Percentiles rank a stretch among this genome's conserved stretches.
Evolutionary conservation across 2,888 invertebrate genomes (phyloP).

Genomic region (Tortrix viridana): DNA sequence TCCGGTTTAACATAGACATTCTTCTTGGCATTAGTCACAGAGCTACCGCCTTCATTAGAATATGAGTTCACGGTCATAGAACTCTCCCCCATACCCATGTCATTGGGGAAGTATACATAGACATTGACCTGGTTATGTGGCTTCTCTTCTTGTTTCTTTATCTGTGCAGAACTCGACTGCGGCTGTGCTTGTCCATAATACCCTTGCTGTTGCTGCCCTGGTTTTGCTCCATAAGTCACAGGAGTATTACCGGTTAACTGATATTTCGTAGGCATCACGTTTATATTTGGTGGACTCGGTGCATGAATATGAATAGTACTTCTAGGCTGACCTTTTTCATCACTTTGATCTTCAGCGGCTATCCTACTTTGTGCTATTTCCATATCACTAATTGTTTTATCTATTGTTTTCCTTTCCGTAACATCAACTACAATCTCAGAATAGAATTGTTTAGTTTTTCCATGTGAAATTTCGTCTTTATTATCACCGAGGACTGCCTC

Average conservation of each 20-base stretch:
- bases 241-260: neutral
- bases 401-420: neutral
- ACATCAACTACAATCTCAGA: slow-evolving; percentile 13
- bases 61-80: neutral
- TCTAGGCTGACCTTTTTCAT: neutral
- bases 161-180: neutral
- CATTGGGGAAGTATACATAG: slow-evolving; percentile 7
- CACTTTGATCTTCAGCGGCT: neutral
- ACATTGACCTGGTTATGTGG: slow-evolving; percentile 14
- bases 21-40: neutral
- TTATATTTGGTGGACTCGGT: slow-evolving; percentile 11
- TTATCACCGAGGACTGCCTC: neutral
- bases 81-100: neutral
- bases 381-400: neutral
- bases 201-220: neutral
- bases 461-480: neutral
- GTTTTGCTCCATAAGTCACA: neutral
- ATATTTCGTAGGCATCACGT: slow-evolving; percentile 13
- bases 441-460: neutral
- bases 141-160: neutral
- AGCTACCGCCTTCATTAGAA: neutral
- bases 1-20: neutral
- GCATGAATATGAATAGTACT: slow-evolving; percentile 17
- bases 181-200: neutral
- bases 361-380: neutral